phyloP scores from a whole-genome alignment of 2,113 vertebrate genomes.

The Scartelaos histophorus region DNA sequence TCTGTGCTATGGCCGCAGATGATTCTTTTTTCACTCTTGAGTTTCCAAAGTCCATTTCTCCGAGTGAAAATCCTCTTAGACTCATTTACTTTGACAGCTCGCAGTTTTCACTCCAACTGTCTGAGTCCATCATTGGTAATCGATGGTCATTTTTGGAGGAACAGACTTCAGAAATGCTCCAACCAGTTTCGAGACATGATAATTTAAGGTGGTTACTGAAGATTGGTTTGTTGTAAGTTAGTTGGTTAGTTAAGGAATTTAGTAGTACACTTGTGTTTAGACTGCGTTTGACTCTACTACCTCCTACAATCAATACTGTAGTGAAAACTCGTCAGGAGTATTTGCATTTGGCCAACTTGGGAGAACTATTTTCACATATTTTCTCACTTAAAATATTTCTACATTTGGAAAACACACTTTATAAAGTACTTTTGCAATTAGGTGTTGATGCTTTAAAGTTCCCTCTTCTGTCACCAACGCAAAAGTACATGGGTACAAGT shows the following conservation, averaged over 20 bases:
- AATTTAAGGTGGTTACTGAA: neutral
- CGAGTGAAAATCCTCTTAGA: conserved; percentile 8
- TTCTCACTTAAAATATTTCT: too few species aligned
- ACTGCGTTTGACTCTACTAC: too few species aligned
- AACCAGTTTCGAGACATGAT: neutral
- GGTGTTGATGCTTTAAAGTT: too few species aligned
- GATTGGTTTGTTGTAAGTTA: neutral
- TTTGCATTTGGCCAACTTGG: too few species aligned
- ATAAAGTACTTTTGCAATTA: too few species aligned
- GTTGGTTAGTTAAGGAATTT: neutral
- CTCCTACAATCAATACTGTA: too few species aligned
- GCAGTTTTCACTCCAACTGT: conserved; percentile 7
- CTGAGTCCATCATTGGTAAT: conserved; percentile 9
- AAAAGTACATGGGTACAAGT: too few species aligned
- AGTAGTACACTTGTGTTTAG: too few species aligned
- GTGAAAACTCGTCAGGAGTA: too few species aligned
- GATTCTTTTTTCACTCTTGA: neutral
- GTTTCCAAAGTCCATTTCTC: neutral
- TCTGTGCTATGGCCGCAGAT: neutral
- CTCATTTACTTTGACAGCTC: conserved; percentile 7
- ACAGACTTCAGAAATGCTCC: neutral
- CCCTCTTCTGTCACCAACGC: too few species aligned
- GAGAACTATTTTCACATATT: too few species aligned
- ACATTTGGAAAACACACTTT: too few species aligned
- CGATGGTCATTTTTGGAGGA: conserved; percentile 2